A percentile compares a stretch with the other conserved stretches of the same genome.
phyloP scores from a whole-genome alignment of 1,140 invertebrate species.

The Drosophila bipectinata region DNA sequence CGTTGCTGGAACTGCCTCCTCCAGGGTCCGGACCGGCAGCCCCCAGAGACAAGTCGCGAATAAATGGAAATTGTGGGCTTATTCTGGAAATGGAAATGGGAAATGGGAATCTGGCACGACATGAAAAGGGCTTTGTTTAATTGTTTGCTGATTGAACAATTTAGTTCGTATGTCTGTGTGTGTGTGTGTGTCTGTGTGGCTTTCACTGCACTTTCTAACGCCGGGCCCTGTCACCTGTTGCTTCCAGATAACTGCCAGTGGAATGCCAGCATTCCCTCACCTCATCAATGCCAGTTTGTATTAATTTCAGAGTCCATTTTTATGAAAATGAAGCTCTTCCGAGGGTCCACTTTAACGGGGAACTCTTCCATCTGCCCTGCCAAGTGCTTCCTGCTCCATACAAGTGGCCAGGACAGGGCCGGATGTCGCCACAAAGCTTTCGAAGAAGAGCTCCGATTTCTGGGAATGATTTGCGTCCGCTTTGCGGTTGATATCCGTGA shows the following conservation, averaged over 20 bases:
- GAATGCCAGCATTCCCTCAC: no score
- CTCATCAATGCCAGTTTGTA: no score
- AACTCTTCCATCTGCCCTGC: no score
- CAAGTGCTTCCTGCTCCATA: no score
- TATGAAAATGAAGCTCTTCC: no score
- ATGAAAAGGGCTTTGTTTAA: no score
- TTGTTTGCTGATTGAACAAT: not conserved
- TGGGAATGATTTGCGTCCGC: slow-evolving; percentile 36
- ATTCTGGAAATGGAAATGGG: slow-evolving; percentile 43
- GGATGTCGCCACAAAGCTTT: slow-evolving; percentile 14
- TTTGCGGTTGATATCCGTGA: slow-evolving; percentile 30
- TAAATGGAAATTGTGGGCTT: slow-evolving; percentile 16
- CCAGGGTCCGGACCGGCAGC: no score
- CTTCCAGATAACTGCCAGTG: not conserved
- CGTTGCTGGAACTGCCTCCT: slow-evolving; percentile 22
- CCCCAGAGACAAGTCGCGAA: not conserved
- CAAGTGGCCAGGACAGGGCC: slow-evolving; percentile 1
- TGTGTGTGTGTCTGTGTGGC: slow-evolving; percentile 24
- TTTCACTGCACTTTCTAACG: slow-evolving; percentile 80
- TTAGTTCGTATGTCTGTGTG: not conserved
- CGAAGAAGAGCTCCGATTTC: slow-evolving; percentile 8
- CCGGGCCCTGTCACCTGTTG: slow-evolving; percentile 50
- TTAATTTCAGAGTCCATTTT: no score
- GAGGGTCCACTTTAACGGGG: no score
- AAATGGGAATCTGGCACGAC: slow-evolving; percentile 10